Conservation (phyloP, 2,888 invertebrate genomes). For the Helicoverpa assulta region DNA sequence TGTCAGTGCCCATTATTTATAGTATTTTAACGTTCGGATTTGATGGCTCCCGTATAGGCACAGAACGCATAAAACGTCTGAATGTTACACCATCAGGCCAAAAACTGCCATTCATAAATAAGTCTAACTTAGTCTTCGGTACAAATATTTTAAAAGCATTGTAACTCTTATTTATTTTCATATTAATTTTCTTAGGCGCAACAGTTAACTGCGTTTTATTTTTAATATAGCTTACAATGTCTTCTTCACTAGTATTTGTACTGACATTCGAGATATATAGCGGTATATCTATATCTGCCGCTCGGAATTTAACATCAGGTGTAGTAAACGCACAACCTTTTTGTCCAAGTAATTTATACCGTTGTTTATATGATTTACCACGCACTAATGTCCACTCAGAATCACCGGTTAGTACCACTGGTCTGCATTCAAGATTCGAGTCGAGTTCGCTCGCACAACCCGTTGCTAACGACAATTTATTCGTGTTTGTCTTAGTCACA, state of each 20-base stretch:
- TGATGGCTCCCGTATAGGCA: too few relatives aligned
- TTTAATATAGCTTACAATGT: not conserved
- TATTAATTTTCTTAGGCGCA: not conserved
- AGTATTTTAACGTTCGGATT: too few relatives aligned
- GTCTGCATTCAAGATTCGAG: too few relatives aligned
- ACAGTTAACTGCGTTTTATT: not conserved
- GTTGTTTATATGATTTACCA: too few relatives aligned
- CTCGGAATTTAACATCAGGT: not conserved
- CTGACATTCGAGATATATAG: not conserved
- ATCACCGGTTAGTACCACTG: too few relatives aligned
- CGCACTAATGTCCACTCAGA: too few relatives aligned
- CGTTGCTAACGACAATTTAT: too few relatives aligned
- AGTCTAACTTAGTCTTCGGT: not conserved
- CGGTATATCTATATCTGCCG: not conserved
- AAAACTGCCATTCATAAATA: not conserved
- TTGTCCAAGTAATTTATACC: too few relatives aligned
- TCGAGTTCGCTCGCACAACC: too few relatives aligned
- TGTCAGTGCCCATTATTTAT: not conserved
- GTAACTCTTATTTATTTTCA: not conserved
- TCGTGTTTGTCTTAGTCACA: too few relatives aligned
- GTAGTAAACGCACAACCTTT: too few relatives aligned
- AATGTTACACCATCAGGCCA: conserved; percentile 9
- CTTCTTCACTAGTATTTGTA: not conserved
- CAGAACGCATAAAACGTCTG: not conserved
- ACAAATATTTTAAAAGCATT: not conserved